These are phyloP conservation scores for Pristiophorus japonicus DNA, from an alignment of 2,113 vertebrate genomes.

Conservation along the genomic window DNA sequence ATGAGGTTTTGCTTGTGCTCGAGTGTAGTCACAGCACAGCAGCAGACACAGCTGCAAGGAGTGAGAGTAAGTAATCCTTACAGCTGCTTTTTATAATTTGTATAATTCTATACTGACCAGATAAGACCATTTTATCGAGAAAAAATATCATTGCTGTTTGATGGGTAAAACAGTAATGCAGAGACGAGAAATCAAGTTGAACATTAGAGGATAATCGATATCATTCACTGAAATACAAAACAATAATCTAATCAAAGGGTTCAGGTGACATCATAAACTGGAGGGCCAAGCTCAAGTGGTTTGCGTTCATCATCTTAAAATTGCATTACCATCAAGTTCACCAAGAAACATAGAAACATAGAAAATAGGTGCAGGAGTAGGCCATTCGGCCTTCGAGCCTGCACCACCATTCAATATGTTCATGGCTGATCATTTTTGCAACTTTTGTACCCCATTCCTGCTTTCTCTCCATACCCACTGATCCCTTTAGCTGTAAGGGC, in stretches of 20 bases:
- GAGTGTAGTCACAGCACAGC: not conserved
- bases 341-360: too few relatives aligned
- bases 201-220: not conserved
- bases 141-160: not conserved
- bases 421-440: too few relatives aligned
- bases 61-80: not conserved
- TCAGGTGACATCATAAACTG: slow-evolving; percentile 3
- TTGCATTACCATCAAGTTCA: not conserved
- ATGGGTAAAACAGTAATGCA: not conserved
- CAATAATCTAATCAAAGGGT: not conserved
- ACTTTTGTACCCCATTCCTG: too few relatives aligned
- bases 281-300: not conserved
- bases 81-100: not conserved
- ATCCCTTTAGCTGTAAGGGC: too few relatives aligned
- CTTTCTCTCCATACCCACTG: too few relatives aligned
- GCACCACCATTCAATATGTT: too few relatives aligned
- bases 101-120: not conserved
- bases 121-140: not conserved
- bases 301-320: not conserved
- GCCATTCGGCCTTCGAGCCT: too few relatives aligned
- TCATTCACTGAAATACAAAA: not conserved
- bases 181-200: not conserved
- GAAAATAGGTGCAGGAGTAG: too few relatives aligned
- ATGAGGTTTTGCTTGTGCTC: not conserved
- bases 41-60: not conserved